A percentile compares a stretch with the other conserved stretches of the same genome.
These are phyloP conservation scores for Drosophila rellima DNA, from an alignment of 2,888 invertebrate species.

Conservation along the genomic window DNA sequence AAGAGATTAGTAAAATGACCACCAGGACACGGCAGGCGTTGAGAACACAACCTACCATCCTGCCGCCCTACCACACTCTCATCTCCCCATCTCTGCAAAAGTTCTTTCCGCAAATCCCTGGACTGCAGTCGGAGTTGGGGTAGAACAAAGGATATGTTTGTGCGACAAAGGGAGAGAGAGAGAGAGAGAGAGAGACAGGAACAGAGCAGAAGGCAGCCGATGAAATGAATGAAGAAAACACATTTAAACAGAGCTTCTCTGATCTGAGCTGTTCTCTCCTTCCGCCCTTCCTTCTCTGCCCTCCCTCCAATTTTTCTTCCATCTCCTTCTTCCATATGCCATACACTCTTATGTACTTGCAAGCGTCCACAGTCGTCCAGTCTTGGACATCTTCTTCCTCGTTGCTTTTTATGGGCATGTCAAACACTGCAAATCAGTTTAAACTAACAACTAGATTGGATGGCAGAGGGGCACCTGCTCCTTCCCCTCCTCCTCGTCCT, in stretches of 20 bases:
- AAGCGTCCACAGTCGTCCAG: conserved; percentile 1
- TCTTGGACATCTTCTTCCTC: conserved; percentile 55
- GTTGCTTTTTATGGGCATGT: conserved; percentile 79
- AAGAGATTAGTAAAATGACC: conserved; percentile 82
- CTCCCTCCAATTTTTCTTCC: not conserved
- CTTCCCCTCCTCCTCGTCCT: conserved; percentile 1
- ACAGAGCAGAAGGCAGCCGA: conserved; percentile 24
- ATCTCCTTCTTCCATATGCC: not conserved
- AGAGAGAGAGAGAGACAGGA: not conserved
- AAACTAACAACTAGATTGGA: conserved; percentile 71
- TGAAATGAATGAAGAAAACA: conserved; percentile 48
- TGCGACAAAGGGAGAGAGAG: conserved; percentile 3
- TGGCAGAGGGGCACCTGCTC: conserved; percentile 3
- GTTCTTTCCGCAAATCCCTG: conserved; percentile 16
- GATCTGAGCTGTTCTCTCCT: conserved; percentile 36
- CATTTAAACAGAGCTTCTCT: conserved; percentile 41
- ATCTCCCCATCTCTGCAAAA: not conserved
- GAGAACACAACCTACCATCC: conserved; percentile 6
- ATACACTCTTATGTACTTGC: not conserved
- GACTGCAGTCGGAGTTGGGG: not conserved
- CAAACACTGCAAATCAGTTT: conserved; percentile 82
- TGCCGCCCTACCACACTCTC: not conserved
- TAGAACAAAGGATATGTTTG: conserved; percentile 6
- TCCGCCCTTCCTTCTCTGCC: not conserved
- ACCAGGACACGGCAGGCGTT: conserved; percentile 53